Conservation (phyloP, 2,113 vertebrate genomes). For the Stercorarius parasiticus region DNA sequence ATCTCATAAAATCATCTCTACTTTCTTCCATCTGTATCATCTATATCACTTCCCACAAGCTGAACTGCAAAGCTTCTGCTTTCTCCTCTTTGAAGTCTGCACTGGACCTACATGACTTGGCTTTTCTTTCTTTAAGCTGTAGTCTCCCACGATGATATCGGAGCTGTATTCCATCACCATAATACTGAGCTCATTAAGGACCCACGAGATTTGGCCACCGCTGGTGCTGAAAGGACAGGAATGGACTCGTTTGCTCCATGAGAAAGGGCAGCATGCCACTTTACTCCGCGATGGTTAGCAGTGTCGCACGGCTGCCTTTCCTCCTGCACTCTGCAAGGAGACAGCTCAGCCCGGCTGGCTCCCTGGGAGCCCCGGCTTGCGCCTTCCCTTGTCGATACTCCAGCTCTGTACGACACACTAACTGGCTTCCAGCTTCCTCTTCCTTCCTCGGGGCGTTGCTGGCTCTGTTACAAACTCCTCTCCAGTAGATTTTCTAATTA, state of each 20-base stretch:
- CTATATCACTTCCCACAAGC: background rate
- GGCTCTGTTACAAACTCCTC: background rate
- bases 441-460: background rate
- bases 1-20: background rate
- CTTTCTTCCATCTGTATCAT: background rate
- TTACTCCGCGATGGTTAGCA: rapidly evolving
- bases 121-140: background rate
- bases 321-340: background rate
- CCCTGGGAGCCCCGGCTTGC: rapidly evolving
- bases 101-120: background rate
- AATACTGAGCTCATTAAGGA: background rate
- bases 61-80: background rate
- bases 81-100: background rate
- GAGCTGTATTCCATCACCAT: background rate
- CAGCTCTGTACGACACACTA: background rate
- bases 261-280: background rate
- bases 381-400: background rate
- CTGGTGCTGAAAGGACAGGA: background rate
- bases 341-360: background rate
- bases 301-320: background rate
- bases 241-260: rapidly evolving
- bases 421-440: background rate
- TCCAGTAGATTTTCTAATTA: background rate
- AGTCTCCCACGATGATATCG: rapidly evolving
- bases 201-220: rapidly evolving